Percentiles rank a stretch among this genome's conserved stretches.
Evolutionary conservation across 2,888 invertebrate species (phyloP).

Genomic region (Hydrotaea cyrtoneurina): DNA sequence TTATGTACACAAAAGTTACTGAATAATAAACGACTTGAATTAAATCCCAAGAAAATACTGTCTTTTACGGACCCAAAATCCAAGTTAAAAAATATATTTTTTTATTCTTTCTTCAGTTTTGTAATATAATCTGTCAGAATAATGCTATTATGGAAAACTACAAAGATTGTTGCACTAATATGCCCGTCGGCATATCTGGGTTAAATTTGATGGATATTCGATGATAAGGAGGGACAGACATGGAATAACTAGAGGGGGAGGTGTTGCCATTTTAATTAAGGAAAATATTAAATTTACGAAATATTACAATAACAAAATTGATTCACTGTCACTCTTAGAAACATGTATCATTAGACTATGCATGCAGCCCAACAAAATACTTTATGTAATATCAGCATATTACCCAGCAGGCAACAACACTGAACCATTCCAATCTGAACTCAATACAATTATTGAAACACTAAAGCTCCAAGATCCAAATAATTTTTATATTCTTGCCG

Average conservation of each 20-base stretch:
- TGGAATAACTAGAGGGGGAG: constrained; percentile 4
- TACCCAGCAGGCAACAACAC: constrained; percentile 28
- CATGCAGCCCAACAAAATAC: constrained; percentile 13
- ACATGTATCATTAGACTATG: constrained; percentile 12
- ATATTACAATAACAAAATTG: constrained; percentile 6
- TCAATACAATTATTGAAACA: neutral
- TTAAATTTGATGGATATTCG: constrained; percentile 22
- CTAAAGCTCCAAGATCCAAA: no score
- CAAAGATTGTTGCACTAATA: no score
- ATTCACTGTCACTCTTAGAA: constrained; percentile 12
- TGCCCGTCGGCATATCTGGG: no score
- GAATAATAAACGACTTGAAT: no score
- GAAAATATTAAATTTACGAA: constrained; percentile 19
- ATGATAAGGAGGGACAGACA: constrained; percentile 19
- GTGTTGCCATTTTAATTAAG: constrained; percentile 31
- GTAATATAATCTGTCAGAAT: no score
- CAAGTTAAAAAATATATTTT: no score
- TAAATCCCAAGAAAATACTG: no score
- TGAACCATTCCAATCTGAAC: constrained; percentile 14
- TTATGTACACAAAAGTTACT: no score
- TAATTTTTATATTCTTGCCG: no score
- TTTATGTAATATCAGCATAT: constrained; percentile 26
- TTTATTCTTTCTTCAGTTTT: no score
- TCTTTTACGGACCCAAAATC: no score
- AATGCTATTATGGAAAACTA: no score